Conservation (phyloP, 92 coral and sea anemone genomes). For the Palythoa grandiflora region DNA sequence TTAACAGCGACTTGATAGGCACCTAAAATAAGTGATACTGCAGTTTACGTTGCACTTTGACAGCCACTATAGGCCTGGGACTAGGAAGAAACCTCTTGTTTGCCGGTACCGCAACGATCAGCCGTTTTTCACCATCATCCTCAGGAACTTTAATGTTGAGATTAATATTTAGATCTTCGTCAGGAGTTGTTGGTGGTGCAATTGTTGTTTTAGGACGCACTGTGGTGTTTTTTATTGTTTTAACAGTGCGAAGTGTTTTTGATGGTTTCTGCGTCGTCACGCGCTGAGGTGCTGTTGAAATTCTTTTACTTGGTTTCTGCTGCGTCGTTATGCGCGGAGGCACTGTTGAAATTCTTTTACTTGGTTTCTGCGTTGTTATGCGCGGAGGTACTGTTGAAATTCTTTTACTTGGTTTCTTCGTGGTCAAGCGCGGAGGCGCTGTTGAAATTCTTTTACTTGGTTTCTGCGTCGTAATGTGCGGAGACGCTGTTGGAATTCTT, state of each 20-base stretch:
- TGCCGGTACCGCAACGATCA: conserved; percentile 22
- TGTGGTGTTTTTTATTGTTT: neutral
- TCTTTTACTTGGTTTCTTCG: too few species aligned
- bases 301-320: too few species aligned
- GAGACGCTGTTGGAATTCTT: too few species aligned
- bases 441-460: too few species aligned
- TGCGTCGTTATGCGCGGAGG: too few species aligned
- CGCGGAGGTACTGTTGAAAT: too few species aligned
- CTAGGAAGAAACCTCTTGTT: neutral
- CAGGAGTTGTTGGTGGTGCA: conserved; percentile 1
- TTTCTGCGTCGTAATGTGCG: too few species aligned
- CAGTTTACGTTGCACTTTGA: neutral
- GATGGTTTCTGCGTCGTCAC: neutral
- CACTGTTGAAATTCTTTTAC: too few species aligned
- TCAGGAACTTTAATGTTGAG: conserved; percentile 46
- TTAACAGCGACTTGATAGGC: neutral
- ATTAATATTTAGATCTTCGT: conserved; percentile 36
- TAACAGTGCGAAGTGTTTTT: neutral
- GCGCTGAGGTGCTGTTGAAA: neutral
- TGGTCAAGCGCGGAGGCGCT: too few species aligned
- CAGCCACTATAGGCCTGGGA: conserved; percentile 18
- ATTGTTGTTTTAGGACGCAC: conserved; percentile 13
- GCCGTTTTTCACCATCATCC: conserved; percentile 21
- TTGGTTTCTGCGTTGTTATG: too few species aligned
- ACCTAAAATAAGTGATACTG: neutral